Evolutionary conservation across 2,888 invertebrate species (phyloP).

Genomic region (Vandiemenella viatica): DNA sequence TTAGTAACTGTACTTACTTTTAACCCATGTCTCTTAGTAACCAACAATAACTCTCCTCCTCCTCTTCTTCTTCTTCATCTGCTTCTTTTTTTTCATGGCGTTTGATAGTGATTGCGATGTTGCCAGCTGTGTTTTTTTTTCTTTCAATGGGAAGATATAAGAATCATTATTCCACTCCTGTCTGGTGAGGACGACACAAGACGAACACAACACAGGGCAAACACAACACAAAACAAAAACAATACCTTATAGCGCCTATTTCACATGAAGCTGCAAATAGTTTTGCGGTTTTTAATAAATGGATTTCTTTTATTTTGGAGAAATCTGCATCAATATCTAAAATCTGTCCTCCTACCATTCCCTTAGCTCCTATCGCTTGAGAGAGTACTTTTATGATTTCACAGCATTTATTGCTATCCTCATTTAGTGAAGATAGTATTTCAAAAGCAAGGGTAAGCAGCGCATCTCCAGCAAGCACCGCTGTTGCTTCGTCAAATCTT

Average conservation of each 20-base stretch:
- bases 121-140: no score
- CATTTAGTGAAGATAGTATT: slow-evolving; percentile 11
- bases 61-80: no score
- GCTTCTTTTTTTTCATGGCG: no score
- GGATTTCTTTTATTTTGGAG: slow-evolving; percentile 11
- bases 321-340: slow-evolving; percentile 11
- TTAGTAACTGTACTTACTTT: no score
- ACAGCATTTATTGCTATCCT: not conserved
- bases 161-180: no score
- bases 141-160: no score
- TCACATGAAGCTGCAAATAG: slow-evolving; percentile 13
- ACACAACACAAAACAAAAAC: no score
- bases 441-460: slow-evolving; percentile 13
- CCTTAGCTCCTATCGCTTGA: slow-evolving; percentile 7
- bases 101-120: no score
- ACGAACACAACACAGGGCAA: no score
- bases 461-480: slow-evolving; percentile 13
- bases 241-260: slow-evolving; percentile 13
- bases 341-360: slow-evolving; percentile 12
- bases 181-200: no score
- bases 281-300: slow-evolving; percentile 12
- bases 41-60: no score
- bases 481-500: slow-evolving; percentile 13
- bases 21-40: no score
- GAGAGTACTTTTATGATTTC: slow-evolving; percentile 11